Evolutionary conservation across 2,797 vertebrate genomes (phyloP).

Genomic region (Melanotaenia maccullochi): DNA sequence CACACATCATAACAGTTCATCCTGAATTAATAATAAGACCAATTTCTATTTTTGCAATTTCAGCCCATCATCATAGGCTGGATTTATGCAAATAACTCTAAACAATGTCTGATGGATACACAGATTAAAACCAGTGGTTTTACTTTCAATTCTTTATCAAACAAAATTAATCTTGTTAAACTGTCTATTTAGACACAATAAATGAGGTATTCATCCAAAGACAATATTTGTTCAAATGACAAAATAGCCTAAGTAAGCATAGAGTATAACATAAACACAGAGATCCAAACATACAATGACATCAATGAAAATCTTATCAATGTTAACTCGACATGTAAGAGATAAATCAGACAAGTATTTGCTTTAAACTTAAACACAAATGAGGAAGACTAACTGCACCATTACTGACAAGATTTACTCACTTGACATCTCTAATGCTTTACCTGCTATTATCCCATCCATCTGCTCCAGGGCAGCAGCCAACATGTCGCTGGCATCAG

Average conservation of each 20-base stretch:
- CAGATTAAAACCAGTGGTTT: not conserved
- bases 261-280: conserved; percentile 32
- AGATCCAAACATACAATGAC: conserved; percentile 49
- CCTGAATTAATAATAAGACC: not conserved
- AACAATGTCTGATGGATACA: not conserved
- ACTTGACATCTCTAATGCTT: conserved; percentile 11
- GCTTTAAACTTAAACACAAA: conserved; percentile 4
- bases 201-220: not conserved
- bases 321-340: conserved; percentile 18
- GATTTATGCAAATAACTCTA: not conserved
- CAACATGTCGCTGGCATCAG: conserved; percentile 97
- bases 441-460: conserved; percentile 98
- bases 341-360: not conserved
- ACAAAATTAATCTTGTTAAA: not conserved
- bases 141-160: not conserved
- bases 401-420: not conserved
- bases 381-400: not conserved
- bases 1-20: not conserved
- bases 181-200: not conserved
- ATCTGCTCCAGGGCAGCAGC: conserved; percentile 98
- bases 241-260: conserved; percentile 8
- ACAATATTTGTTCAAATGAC: not conserved
- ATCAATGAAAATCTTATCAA: conserved; percentile 14
- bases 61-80: not conserved
- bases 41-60: not conserved